A percentile compares a stretch with the other conserved stretches of the same genome.
Evolutionary conservation across 2,797 vertebrate species (phyloP).

Genomic region (Leptatherina wallacei): DNA sequence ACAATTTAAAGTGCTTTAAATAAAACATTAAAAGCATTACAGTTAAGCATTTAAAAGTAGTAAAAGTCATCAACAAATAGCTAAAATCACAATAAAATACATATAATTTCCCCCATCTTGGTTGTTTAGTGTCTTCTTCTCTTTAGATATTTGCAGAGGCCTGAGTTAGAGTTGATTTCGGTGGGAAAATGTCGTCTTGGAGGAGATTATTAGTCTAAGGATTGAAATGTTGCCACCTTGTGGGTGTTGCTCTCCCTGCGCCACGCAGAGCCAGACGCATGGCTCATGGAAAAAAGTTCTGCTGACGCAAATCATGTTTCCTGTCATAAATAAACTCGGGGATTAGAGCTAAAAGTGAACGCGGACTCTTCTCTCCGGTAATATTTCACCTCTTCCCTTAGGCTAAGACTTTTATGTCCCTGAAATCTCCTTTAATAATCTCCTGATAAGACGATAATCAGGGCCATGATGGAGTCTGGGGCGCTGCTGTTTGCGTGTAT

Average conservation of each 20-base stretch:
- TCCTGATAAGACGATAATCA: constrained; percentile 16
- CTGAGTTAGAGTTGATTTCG: background rate
- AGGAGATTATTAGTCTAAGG: constrained; percentile 12
- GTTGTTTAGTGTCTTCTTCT: constrained; percentile 7
- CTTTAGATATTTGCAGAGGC: background rate
- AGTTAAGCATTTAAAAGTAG: no score
- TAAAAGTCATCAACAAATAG: no score
- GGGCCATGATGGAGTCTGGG: background rate
- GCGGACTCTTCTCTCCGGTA: constrained; percentile 29
- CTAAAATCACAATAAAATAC: no score
- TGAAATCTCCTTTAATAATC: constrained; percentile 28
- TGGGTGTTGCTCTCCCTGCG: constrained; percentile 35
- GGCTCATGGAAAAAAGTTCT: constrained; percentile 58
- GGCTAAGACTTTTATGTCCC: constrained; percentile 15
- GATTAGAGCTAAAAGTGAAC: constrained; percentile 49
- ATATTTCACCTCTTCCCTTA: constrained; percentile 35
- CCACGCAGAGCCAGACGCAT: constrained; percentile 22
- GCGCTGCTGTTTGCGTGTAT: background rate
- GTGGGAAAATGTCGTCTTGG: background rate
- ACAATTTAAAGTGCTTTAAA: no score
- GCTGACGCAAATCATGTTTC: constrained; percentile 75
- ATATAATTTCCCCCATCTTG: constrained; percentile 10
- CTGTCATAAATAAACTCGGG: constrained; percentile 75
- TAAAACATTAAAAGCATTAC: no score
- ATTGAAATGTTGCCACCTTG: constrained; percentile 66